phyloP scores from a whole-genome alignment of 2,113 vertebrate genomes.

The Lagenorhynchus albirostris region DNA sequence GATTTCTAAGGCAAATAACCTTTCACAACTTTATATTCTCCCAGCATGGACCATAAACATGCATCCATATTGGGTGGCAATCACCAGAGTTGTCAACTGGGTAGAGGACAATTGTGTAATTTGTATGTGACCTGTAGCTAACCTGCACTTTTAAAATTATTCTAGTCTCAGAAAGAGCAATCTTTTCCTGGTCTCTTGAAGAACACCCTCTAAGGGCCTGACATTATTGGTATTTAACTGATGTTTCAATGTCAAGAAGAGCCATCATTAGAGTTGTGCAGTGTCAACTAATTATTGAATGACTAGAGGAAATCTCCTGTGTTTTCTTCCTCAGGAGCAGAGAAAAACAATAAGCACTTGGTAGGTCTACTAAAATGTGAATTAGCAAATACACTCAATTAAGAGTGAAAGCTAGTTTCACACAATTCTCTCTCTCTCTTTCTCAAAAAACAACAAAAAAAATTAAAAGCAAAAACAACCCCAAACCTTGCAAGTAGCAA shows the following conservation, averaged over 20 bases:
- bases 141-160: background rate
- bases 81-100: background rate
- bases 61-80: background rate
- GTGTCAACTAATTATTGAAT: background rate
- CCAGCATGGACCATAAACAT: background rate
- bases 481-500: background rate
- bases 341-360: background rate
- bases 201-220: background rate
- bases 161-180: background rate
- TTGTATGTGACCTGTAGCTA: background rate
- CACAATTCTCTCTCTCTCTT: background rate
- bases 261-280: background rate
- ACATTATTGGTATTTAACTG: background rate
- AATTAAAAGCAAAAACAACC: background rate
- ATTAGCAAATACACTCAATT: background rate
- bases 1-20: background rate
- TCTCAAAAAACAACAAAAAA: background rate
- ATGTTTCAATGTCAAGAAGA: background rate
- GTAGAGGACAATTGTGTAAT: background rate
- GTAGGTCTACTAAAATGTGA: background rate
- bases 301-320: background rate
- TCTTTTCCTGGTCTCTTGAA: background rate
- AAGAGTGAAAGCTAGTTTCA: background rate
- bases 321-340: background rate
- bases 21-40: background rate